A percentile compares a stretch with the other conserved stretches of the same genome.
These are phyloP conservation scores for Otolemur garnettii DNA, from an alignment of 2,113 vertebrate species.

Conservation along the genomic window DNA sequence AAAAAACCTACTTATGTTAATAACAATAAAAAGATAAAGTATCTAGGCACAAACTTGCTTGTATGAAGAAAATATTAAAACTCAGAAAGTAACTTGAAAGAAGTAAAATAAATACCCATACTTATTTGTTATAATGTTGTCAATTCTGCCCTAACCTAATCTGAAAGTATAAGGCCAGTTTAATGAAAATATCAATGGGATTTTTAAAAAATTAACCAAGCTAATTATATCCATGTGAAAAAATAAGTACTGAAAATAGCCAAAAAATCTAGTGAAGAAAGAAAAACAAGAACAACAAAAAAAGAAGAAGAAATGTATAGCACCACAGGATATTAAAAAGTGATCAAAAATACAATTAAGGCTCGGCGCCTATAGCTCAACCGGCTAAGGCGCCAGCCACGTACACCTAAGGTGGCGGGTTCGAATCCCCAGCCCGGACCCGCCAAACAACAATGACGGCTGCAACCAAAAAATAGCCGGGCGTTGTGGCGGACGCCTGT, in stretches of 20 bases:
- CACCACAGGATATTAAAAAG: not conserved
- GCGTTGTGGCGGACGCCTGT: too few species aligned
- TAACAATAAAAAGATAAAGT: not conserved
- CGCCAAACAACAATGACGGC: too few species aligned
- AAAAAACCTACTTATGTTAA: not conserved
- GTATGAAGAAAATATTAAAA: conserved; percentile 36
- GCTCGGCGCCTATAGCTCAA: too few species aligned
- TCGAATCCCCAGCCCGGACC: too few species aligned
- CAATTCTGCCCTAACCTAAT: conserved; percentile 1
- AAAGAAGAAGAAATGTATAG: not conserved
- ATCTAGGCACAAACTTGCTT: not conserved
- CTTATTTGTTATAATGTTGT: not conserved
- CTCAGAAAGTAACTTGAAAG: not conserved
- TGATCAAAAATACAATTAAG: not conserved
- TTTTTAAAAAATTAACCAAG: not conserved
- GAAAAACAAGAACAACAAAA: not conserved
- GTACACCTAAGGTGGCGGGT: too few species aligned
- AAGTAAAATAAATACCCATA: not conserved
- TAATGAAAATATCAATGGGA: not conserved
- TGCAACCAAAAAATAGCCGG: too few species aligned
- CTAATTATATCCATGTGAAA: not conserved
- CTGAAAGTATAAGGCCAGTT: not conserved
- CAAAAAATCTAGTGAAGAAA: not conserved
- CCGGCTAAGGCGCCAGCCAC: too few species aligned
- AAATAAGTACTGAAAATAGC: conserved; percentile 16